These are phyloP conservation scores for Dromiciops gliroides DNA, from an alignment of 2,113 vertebrate genomes.

Conservation along the genomic window DNA sequence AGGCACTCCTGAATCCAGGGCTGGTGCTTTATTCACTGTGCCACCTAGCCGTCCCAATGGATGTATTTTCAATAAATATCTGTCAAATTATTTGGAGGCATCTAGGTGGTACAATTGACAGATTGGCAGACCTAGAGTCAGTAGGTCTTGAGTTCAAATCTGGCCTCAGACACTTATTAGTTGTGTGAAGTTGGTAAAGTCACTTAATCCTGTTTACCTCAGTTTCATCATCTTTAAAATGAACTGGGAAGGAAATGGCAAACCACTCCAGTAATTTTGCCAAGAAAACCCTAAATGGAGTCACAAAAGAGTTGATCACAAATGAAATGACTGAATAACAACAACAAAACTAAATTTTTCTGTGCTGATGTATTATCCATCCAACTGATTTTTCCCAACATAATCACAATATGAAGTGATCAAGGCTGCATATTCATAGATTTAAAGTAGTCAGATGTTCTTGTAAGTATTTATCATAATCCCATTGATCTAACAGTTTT, in stretches of 20 bases:
- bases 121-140: not conserved
- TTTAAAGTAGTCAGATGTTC: conserved; percentile 51
- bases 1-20: too few relatives aligned
- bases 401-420: conserved; percentile 48
- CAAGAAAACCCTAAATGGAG: not conserved
- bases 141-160: not conserved
- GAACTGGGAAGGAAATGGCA: not conserved
- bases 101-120: not conserved
- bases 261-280: not conserved
- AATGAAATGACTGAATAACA: not conserved
- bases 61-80: conserved; percentile 49
- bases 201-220: not conserved
- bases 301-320: not conserved
- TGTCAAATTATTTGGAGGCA: conserved; percentile 15
- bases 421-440: conserved; percentile 36
- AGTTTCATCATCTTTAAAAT: not conserved
- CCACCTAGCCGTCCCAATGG: too few relatives aligned
- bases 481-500: not conserved
- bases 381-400: conserved; percentile 40
- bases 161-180: not conserved
- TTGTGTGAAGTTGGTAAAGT: not conserved
- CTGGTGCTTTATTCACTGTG: too few relatives aligned
- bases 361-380: conserved; percentile 57
- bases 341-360: not conserved
- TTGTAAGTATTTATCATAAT: not conserved